phyloP scores from a whole-genome alignment of 2,888 invertebrate species.

The Odontomyia ornata region DNA sequence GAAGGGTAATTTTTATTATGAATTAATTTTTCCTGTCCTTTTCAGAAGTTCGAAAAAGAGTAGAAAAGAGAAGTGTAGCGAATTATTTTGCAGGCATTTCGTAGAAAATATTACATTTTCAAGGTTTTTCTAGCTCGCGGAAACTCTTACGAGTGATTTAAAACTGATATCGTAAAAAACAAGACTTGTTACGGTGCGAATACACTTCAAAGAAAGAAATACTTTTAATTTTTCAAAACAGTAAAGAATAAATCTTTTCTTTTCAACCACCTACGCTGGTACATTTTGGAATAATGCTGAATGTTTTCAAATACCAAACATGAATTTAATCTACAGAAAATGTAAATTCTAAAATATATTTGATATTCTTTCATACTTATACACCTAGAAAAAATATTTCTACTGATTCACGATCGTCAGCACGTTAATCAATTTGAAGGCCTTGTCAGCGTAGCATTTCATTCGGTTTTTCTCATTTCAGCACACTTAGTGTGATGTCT shows the following conservation, averaged over 20 bases:
- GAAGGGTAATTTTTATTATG: not conserved
- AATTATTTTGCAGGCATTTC: not conserved
- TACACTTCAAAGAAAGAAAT: no score
- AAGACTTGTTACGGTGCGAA: no score
- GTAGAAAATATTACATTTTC: not conserved
- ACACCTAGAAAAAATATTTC: not conserved
- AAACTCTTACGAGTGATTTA: no score
- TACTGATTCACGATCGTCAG: not conserved
- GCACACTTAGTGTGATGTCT: not conserved
- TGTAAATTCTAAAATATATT: not conserved
- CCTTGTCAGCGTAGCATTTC: not conserved
- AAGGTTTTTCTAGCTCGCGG: not conserved
- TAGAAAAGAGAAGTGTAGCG: not conserved
- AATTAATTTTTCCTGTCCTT: not conserved
- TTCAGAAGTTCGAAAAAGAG: not conserved
- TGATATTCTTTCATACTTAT: not conserved
- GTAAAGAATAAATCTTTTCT: no score
- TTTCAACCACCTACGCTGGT: no score
- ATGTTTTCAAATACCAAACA: not conserved
- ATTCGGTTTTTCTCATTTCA: not conserved
- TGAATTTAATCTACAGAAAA: not conserved
- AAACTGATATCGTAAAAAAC: no score
- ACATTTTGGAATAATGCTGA: no score
- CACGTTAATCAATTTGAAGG: not conserved
- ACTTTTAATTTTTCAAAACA: no score